Percentiles rank a stretch among this genome's conserved stretches.
phyloP scores from a whole-genome alignment of 2,113 vertebrate species.

The Aviceda subcristata region DNA sequence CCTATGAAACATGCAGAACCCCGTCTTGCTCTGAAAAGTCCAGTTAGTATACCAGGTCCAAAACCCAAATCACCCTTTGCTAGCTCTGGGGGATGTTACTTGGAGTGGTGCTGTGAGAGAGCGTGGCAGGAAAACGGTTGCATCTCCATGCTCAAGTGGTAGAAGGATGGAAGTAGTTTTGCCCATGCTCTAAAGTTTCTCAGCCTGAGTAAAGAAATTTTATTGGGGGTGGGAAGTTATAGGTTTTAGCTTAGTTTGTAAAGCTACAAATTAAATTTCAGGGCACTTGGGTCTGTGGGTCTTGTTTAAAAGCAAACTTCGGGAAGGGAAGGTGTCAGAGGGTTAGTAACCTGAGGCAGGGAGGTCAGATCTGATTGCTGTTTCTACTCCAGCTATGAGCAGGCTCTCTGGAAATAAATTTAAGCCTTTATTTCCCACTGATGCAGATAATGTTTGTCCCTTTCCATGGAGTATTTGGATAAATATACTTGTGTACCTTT shows the following conservation, averaged over 20 bases:
- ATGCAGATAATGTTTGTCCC: not conserved
- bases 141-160: not conserved
- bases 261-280: not conserved
- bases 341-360: not conserved
- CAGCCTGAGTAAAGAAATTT: not conserved
- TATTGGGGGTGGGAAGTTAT: accelerated
- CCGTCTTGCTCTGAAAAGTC: not conserved
- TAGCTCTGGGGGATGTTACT: accelerated
- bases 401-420: not conserved
- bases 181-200: not conserved
- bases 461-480: not conserved
- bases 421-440: not conserved
- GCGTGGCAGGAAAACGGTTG: not conserved
- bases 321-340: not conserved
- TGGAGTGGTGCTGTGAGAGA: not conserved
- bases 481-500: not conserved
- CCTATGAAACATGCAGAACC: not conserved
- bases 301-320: not conserved
- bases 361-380: not conserved
- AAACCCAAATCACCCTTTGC: accelerated
- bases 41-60: accelerated
- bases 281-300: not conserved
- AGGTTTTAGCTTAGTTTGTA: not conserved
- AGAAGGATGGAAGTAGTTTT: not conserved
- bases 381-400: not conserved